Percentiles rank a stretch among this genome's conserved stretches.
Evolutionary conservation across 2,113 vertebrate species (phyloP).

Genomic region (Phoxinus phoxinus): DNA sequence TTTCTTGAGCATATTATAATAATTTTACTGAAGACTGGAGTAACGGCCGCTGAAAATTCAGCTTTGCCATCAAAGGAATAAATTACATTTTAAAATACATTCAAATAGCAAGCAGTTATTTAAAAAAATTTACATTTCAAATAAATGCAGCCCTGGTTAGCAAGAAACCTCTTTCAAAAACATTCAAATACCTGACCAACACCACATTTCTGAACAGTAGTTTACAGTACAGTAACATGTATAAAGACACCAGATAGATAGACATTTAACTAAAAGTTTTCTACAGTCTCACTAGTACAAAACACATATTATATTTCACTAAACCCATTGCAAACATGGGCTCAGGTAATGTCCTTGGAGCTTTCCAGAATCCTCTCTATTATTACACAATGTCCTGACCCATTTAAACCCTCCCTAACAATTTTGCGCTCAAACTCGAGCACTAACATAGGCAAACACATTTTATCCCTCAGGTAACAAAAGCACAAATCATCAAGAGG

Average conservation of each 20-base stretch:
- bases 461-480: slow-evolving; percentile 12
- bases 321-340: neutral
- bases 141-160: no score
- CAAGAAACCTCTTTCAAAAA: neutral
- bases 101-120: no score
- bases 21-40: no score
- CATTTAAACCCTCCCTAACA: slow-evolving; percentile 18
- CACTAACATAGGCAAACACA: neutral
- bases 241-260: neutral
- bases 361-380: slow-evolving; percentile 1
- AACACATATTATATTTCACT: neutral
- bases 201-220: neutral
- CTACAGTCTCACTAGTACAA: neutral
- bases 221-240: neutral
- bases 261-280: neutral
- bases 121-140: no score
- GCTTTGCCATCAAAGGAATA: no score
- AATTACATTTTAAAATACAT: no score
- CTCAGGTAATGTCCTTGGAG: slow-evolving; percentile 15
- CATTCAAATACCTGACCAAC: neutral
- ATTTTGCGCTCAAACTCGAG: neutral
- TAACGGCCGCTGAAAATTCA: no score
- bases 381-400: slow-evolving; percentile 15
- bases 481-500: neutral
- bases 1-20: no score